A percentile compares a stretch with the other conserved stretches of the same genome.
phyloP scores from a whole-genome alignment of 2,888 invertebrate species.

The Drosophila rellima region DNA sequence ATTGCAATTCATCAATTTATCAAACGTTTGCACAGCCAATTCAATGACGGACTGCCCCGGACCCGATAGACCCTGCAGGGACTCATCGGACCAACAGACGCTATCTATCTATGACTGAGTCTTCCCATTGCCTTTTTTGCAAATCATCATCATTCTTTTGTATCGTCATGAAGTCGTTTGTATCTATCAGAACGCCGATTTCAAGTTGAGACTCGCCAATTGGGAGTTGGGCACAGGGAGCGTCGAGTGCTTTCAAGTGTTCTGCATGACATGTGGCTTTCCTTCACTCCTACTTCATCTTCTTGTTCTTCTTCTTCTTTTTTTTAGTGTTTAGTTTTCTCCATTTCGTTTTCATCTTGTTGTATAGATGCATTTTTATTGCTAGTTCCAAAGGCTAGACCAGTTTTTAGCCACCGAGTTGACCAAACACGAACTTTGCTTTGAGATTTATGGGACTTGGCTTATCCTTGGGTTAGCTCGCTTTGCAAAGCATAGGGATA shows the following conservation, averaged over 20 bases:
- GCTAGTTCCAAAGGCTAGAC: constrained; percentile 70
- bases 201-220: constrained; percentile 36
- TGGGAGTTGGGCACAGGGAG: constrained; percentile 34
- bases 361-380: constrained; percentile 57
- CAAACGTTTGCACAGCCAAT: constrained; percentile 78
- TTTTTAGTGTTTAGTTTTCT: constrained; percentile 38
- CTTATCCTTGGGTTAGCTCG: constrained; percentile 30
- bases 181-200: constrained; percentile 67
- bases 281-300: constrained; percentile 25
- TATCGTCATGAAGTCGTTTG: constrained; percentile 78
- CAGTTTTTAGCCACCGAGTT: constrained; percentile 71
- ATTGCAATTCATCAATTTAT: constrained; percentile 78
- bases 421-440: constrained; percentile 64
- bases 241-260: constrained; percentile 59
- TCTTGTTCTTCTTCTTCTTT: constrained; percentile 19
- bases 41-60: constrained; percentile 56
- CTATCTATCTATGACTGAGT: constrained; percentile 30
- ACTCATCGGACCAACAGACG: constrained; percentile 32
- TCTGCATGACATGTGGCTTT: constrained; percentile 72
- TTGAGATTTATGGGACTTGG: constrained; percentile 66
- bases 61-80: constrained; percentile 14
- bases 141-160: constrained; percentile 75
- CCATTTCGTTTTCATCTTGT: constrained; percentile 22
- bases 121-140: constrained; percentile 53
- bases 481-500: constrained; percentile 31